phyloP scores from a whole-genome alignment of 2,888 invertebrate genomes.

The Reticulitermes lucifugus region DNA sequence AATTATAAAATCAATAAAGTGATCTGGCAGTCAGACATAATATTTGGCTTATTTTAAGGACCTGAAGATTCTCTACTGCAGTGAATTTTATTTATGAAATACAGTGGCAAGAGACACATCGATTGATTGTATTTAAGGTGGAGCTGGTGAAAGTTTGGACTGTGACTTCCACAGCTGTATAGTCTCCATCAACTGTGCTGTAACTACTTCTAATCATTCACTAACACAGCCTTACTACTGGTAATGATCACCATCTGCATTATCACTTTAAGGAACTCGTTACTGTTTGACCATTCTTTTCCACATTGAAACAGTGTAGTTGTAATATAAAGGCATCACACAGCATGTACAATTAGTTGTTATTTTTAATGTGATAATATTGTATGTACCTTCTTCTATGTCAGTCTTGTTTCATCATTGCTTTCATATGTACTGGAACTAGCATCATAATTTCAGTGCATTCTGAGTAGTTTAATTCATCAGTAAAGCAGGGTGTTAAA shows the following conservation, averaged over 20 bases:
- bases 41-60: slow-evolving; percentile 27
- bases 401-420: slow-evolving; percentile 10
- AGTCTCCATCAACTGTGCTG: neutral
- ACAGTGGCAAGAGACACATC: slow-evolving; percentile 1
- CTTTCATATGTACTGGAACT: neutral
- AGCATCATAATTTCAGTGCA: too few species aligned
- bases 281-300: slow-evolving; percentile 17
- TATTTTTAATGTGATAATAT: slow-evolving; percentile 10
- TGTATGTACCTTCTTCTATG: slow-evolving; percentile 1
- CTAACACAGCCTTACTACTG: neutral
- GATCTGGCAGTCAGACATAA: neutral
- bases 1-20: slow-evolving; percentile 6
- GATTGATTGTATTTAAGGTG: neutral
- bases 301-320: slow-evolving; percentile 1
- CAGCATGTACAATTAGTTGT: neutral
- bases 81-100: slow-evolving; percentile 35
- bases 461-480: too few species aligned
- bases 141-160: neutral
- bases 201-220: neutral
- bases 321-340: slow-evolving; percentile 21
- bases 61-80: neutral
- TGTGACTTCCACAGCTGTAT: slow-evolving; percentile 25
- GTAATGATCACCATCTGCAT: slow-evolving; percentile 17
- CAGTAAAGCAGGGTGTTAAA: too few species aligned
- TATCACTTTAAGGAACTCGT: slow-evolving; percentile 9